Conservation (phyloP, 2,888 invertebrate species). For the Magallana nippona region DNA sequence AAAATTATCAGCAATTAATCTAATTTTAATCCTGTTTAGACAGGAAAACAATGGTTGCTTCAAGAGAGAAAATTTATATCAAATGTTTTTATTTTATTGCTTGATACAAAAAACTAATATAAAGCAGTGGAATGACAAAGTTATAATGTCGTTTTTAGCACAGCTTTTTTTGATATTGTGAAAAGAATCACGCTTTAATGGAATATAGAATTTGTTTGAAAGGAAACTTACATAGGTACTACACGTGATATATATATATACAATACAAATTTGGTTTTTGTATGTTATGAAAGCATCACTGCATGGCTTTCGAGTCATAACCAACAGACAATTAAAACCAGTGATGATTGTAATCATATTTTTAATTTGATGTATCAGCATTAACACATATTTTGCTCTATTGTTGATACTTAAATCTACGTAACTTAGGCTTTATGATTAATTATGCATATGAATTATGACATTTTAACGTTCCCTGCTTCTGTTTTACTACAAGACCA, state of each 20-base stretch:
- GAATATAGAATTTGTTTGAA: not conserved
- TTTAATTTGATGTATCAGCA: too few relatives aligned
- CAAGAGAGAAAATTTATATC: too few relatives aligned
- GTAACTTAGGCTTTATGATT: not conserved
- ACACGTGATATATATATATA: too few relatives aligned
- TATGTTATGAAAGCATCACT: constrained; percentile 6
- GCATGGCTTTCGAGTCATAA: not conserved
- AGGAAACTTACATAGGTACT: not conserved
- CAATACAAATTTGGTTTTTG: not conserved
- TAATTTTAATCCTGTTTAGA: too few relatives aligned
- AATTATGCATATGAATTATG: not conserved
- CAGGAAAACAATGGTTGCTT: too few relatives aligned
- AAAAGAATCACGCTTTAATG: not conserved
- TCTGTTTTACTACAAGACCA: not conserved
- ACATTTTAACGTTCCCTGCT: not conserved
- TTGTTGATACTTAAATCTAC: too few relatives aligned
- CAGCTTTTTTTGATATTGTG: not conserved
- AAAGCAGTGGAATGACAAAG: not conserved
- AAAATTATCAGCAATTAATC: too few relatives aligned
- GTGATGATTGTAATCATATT: too few relatives aligned
- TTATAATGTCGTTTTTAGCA: not conserved
- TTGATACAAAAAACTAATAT: not conserved
- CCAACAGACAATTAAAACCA: too few relatives aligned
- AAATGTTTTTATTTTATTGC: too few relatives aligned
- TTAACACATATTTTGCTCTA: too few relatives aligned